These are phyloP conservation scores for Anarhynchus alexandrinus DNA, from an alignment of 2,113 vertebrate genomes.

Conservation along the genomic window DNA sequence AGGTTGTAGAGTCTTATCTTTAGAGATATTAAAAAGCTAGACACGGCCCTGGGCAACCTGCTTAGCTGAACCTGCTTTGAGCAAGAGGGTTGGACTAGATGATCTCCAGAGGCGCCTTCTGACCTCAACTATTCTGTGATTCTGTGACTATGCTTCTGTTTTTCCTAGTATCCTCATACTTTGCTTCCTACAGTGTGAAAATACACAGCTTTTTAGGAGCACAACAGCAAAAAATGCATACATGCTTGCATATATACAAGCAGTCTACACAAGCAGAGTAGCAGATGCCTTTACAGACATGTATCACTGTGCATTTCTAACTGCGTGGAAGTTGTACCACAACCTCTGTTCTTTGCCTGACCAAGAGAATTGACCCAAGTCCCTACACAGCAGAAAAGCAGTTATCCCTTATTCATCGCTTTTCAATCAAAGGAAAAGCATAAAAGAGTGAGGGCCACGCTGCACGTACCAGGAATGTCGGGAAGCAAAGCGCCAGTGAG, in stretches of 20 bases:
- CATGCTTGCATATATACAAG: neutral
- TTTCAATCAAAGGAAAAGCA: neutral
- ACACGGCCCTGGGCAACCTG: neutral
- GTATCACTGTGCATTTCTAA: neutral
- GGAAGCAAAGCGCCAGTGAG: neutral
- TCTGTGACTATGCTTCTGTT: neutral
- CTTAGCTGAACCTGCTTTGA: neutral
- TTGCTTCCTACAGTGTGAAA: neutral
- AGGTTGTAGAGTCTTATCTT: neutral
- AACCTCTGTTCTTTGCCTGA: neutral
- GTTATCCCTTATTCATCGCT: neutral
- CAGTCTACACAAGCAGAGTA: neutral
- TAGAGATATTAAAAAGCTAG: neutral
- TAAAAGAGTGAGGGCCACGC: neutral
- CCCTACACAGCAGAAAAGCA: neutral
- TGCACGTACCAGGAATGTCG: neutral
- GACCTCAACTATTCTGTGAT: neutral
- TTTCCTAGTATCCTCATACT: neutral
- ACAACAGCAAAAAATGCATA: neutral
- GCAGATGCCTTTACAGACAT: neutral
- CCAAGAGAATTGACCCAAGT: neutral
- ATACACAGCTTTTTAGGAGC: neutral
- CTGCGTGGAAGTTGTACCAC: neutral
- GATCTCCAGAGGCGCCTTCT: neutral
- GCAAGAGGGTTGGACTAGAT: neutral